These are phyloP conservation scores for Haemorhous mexicanus DNA, from an alignment of 2,113 vertebrate species.

Conservation along the genomic window DNA sequence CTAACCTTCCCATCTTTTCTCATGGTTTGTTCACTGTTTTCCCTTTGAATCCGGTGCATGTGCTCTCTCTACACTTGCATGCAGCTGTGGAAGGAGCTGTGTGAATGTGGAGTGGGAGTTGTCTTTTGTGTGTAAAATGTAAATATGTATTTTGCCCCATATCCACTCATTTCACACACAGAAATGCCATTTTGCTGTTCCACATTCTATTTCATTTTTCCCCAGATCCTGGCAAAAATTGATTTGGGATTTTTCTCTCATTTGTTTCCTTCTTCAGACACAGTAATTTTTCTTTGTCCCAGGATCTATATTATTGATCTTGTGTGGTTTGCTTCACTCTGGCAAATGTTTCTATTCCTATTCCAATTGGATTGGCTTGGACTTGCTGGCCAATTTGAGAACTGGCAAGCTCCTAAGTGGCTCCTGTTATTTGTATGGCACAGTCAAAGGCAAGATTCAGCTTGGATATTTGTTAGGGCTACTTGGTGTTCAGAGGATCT, in stretches of 20 bases:
- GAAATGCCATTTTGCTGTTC: background rate
- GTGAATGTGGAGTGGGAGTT: background rate
- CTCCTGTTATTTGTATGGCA: background rate
- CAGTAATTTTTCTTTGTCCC: slow-evolving; percentile 1
- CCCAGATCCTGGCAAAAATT: background rate
- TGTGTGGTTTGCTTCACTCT: background rate
- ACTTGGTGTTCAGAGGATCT: background rate
- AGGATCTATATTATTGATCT: slow-evolving; percentile 47
- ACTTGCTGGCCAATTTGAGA: slow-evolving; percentile 14
- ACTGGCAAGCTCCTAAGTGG: slow-evolving; percentile 2
- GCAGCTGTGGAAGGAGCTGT: background rate
- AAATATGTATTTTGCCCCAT: background rate
- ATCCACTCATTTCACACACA: background rate
- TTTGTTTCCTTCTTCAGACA: slow-evolving; percentile 1
- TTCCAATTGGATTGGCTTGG: slow-evolving; percentile 18
- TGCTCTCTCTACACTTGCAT: background rate
- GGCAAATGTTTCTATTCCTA: background rate
- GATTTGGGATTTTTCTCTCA: background rate
- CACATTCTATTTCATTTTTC: background rate
- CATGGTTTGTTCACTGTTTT: background rate
- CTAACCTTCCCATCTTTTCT: background rate
- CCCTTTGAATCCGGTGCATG: background rate
- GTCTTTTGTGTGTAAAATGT: background rate
- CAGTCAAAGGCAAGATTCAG: background rate
- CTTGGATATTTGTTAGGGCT: background rate